These are phyloP conservation scores for Pedionomus torquatus DNA, from an alignment of 2,113 vertebrate genomes.

Conservation along the genomic window DNA sequence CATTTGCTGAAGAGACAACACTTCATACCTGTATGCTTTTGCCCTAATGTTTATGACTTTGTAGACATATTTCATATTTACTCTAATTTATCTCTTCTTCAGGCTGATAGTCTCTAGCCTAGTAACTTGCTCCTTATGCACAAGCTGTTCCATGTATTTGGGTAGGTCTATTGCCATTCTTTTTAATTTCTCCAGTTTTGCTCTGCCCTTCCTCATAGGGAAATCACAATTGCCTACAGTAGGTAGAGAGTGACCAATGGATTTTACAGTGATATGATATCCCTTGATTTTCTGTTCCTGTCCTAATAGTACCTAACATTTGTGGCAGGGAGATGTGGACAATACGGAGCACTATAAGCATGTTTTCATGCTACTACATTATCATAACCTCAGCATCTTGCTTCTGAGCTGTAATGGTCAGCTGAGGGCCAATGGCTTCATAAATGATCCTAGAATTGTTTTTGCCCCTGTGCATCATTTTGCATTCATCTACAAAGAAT, in stretches of 20 bases:
- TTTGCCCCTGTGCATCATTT: neutral
- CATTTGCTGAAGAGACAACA: neutral
- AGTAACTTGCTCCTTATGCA: neutral
- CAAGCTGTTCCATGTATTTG: neutral
- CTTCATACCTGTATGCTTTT: neutral
- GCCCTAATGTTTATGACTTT: neutral
- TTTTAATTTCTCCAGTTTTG: neutral
- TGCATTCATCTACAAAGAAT: neutral
- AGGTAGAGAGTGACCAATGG: neutral
- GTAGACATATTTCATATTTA: neutral
- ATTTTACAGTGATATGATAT: neutral
- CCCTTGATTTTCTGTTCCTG: neutral
- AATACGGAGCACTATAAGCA: neutral
- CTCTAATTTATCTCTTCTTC: neutral
- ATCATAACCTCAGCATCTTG: neutral
- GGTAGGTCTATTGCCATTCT: neutral
- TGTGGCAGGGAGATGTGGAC: neutral
- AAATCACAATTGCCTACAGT: neutral
- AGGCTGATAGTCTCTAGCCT: neutral
- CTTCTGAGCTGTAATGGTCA: neutral
- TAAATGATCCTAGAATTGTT: neutral
- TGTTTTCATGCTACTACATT: neutral
- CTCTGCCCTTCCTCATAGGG: neutral
- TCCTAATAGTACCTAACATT: neutral
- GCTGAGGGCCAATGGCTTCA: neutral